Evolutionary conservation across 2,888 invertebrate genomes (phyloP).

Genomic region (Lithophane socia): DNA sequence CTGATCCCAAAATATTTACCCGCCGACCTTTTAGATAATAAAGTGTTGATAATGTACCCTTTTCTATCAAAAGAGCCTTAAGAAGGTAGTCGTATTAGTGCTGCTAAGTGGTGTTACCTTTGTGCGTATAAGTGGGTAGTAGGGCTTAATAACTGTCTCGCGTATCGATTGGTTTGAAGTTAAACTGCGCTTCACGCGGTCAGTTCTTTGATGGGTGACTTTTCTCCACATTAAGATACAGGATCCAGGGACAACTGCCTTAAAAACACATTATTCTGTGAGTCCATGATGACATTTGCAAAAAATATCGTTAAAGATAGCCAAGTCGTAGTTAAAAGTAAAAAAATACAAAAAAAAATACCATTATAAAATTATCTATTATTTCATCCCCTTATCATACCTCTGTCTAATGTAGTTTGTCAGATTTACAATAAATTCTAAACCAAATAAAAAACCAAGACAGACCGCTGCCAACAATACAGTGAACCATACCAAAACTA

Average conservation of each 20-base stretch:
- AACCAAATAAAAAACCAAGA: too few species aligned
- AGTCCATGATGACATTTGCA: neutral
- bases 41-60: slow-evolving; percentile 45
- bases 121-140: neutral
- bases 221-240: neutral
- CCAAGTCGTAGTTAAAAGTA: too few species aligned
- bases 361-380: too few species aligned
- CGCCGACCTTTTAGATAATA: slow-evolving; percentile 38
- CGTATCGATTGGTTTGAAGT: neutral
- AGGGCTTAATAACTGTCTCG: neutral
- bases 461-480: too few species aligned
- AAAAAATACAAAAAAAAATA: too few species aligned
- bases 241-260: neutral
- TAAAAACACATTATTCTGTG: neutral
- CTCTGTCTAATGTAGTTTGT: too few species aligned
- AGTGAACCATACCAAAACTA: too few species aligned
- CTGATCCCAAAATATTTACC: slow-evolving; percentile 58
- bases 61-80: slow-evolving; percentile 19
- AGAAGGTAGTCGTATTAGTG: slow-evolving; percentile 17
- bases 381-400: too few species aligned
- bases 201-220: neutral
- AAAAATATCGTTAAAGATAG: neutral
- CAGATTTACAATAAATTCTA: too few species aligned
- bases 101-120: slow-evolving; percentile 19
- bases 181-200: neutral